Conservation (phyloP, 1,140 invertebrate genomes). For the Armadillidium nasatum region DNA sequence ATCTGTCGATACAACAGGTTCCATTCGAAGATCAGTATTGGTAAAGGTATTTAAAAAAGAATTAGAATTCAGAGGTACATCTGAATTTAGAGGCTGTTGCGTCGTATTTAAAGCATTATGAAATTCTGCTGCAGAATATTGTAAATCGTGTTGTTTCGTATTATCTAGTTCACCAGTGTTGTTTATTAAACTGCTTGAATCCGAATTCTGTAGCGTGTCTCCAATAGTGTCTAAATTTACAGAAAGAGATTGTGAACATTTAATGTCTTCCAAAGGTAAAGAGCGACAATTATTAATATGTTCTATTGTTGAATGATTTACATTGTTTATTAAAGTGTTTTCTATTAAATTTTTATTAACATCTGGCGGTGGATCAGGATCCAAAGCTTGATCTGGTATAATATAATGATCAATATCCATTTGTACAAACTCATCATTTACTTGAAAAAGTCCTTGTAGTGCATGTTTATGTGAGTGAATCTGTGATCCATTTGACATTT, state of each 20-base stretch:
- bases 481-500: conserved; percentile 37
- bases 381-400: conserved; percentile 40
- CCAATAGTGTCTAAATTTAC: not conserved
- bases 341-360: conserved; percentile 26
- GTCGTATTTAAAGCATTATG: not conserved
- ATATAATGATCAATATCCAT: conserved; percentile 40
- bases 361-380: conserved; percentile 34
- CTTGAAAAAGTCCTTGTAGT: conserved; percentile 41
- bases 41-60: not conserved
- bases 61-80: not conserved
- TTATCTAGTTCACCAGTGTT: no score
- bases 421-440: conserved; percentile 42
- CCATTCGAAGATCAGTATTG: not conserved
- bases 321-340: conserved; percentile 18
- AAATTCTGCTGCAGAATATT: not conserved
- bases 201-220: not conserved
- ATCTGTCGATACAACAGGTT: not conserved
- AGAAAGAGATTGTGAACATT: not conserved
- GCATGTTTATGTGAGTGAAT: conserved; percentile 41
- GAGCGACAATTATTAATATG: conserved; percentile 21
- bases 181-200: no score
- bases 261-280: conserved; percentile 22
- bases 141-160: not conserved
- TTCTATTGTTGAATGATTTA: conserved; percentile 23
- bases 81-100: not conserved